A percentile compares a stretch with the other conserved stretches of the same genome.
phyloP scores from a whole-genome alignment of 1,140 invertebrate species.

The Acromyrmex heyeri region DNA sequence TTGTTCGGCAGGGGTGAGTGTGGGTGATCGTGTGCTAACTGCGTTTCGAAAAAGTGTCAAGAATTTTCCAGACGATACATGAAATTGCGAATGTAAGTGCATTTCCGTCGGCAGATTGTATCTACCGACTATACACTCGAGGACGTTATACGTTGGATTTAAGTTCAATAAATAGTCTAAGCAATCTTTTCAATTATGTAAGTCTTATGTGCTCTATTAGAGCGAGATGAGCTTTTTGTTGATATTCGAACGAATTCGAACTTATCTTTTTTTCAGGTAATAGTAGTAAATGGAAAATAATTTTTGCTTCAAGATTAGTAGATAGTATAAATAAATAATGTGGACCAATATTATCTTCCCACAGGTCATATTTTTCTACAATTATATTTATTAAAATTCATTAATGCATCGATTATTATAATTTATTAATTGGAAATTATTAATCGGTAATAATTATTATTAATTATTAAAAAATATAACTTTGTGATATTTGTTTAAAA shows the following conservation, averaged over 20 bases:
- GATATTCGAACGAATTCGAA: background rate
- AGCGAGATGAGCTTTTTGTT: constrained; percentile 25
- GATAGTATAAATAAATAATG: background rate
- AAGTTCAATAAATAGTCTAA: constrained; percentile 36
- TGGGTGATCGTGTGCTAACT: background rate
- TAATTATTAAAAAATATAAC: background rate
- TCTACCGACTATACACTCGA: constrained; percentile 31
- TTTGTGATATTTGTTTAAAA: background rate
- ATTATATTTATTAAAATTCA: background rate
- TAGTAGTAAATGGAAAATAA: background rate
- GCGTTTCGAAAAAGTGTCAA: constrained; percentile 4
- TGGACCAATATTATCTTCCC: background rate
- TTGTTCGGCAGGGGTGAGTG: background rate
- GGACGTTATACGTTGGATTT: constrained; percentile 30
- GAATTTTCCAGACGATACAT: constrained; percentile 66
- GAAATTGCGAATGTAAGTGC: constrained; percentile 73
- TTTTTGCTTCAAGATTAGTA: background rate
- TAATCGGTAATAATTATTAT: background rate
- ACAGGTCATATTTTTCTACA: background rate
- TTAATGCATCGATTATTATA: background rate
- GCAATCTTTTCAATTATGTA: constrained; percentile 51
- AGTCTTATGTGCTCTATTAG: constrained; percentile 25
- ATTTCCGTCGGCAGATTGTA: background rate
- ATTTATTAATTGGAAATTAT: background rate
- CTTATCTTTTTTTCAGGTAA: constrained; percentile 17